Evolutionary conservation across 2,113 vertebrate species (phyloP).

Genomic region (Silurus meridionalis): DNA sequence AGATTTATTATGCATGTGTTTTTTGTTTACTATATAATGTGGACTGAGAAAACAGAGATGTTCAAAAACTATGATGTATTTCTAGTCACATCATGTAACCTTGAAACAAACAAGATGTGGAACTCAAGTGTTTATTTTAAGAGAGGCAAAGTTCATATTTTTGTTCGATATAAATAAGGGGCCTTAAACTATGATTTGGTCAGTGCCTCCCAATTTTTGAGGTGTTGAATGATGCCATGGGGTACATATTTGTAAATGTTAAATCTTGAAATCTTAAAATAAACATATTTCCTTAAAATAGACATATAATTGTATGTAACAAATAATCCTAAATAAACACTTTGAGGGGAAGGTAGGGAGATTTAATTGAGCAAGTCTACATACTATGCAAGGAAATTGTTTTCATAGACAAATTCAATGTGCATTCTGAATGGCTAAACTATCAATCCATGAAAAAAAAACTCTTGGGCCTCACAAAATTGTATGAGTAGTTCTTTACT

Average conservation of each 20-base stretch:
- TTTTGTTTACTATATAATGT: not conserved
- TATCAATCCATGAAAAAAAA: not conserved
- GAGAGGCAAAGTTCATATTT: no score
- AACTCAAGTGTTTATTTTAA: no score
- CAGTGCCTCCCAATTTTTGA: not conserved
- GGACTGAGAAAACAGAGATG: no score
- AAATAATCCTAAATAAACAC: not conserved
- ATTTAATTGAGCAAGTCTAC: not conserved
- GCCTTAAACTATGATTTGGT: not conserved
- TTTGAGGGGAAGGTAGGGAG: not conserved
- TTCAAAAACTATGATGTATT: no score
- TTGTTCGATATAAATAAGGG: no score
- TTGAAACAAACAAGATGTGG: no score
- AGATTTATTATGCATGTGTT: slow-evolving; percentile 6
- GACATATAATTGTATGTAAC: not conserved
- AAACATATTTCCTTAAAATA: not conserved
- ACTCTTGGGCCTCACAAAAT: not conserved
- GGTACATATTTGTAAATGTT: not conserved
- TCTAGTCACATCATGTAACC: no score
- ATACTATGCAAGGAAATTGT: not conserved
- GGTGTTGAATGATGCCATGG: not conserved
- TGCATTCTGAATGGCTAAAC: not conserved
- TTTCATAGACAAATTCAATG: not conserved
- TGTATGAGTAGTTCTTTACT: no score
- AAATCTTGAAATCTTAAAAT: not conserved